Evolutionary conservation across 2,797 vertebrate genomes (phyloP), one percentile per base, ranked within the genome.

Genomic region (Cirrhinus mrigala): DNA sequence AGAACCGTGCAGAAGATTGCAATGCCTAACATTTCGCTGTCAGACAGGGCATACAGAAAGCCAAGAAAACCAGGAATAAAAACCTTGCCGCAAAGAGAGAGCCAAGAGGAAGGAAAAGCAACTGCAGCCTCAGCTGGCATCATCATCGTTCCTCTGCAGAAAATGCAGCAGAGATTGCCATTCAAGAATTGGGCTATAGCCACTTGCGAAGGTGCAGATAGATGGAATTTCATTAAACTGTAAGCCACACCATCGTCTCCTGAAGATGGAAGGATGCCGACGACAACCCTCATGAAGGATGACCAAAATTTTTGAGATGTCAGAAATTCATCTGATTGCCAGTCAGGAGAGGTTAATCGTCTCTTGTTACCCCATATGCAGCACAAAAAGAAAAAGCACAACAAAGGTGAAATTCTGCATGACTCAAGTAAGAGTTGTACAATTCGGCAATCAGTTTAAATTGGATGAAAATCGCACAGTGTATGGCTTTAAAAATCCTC

Each of bases 121-220:
- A 14, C 58, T 44, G 22, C 82, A 77, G 62, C 60, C 50, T 87
- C 44, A 71, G 33, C 83, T 16, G 27, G 44, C 46, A 46, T 60
- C 56, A 22, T 60, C 10, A 22, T 60, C 10, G 3, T 24, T 60
- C 20, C 9, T 10, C 56, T 60, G 54, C 54, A 56, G 16, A 54
- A 50, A 64, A 29, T 27, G 44, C 44, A 15, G 44, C 70, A 74
- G 70, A 74, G 71, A 74, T 27, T 74, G 11, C 11, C 44, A 27
- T 46, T 74, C 71, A 48, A n/a, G 22, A n/a, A 10, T 74, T 24
- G 22, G 10, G 27, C 24, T 64, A 27, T 29, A 29, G 24, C 24
- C 60, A 64, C 24, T 27, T 0, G n/a, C 4, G 24, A 62, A 14
- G 12, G 60, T 64, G 60, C 14, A 64, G 60, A 64, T 29, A 15